Evolutionary conservation across 2,113 vertebrate genomes (phyloP).

Genomic region (Urocitellus parryii): DNA sequence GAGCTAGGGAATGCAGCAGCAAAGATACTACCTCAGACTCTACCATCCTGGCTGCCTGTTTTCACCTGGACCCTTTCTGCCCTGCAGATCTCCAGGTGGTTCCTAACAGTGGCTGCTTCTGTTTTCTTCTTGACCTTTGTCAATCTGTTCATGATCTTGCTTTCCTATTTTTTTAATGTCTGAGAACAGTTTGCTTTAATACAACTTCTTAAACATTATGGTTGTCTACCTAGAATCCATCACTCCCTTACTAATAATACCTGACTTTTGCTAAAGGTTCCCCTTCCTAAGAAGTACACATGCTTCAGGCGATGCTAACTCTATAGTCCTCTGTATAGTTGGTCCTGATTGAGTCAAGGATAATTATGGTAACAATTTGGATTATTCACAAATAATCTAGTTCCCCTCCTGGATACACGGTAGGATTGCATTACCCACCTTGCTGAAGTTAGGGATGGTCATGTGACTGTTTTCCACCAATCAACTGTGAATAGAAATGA

Average conservation of each 20-base stretch:
- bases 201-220: conserved; percentile 5
- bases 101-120: neutral
- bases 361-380: conserved; percentile 1
- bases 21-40: neutral
- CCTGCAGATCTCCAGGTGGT: neutral
- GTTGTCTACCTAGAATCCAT: neutral
- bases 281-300: neutral
- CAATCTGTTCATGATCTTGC: conserved; percentile 12
- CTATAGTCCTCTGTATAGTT: neutral
- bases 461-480: conserved; percentile 44
- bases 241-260: neutral
- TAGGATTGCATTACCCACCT: conserved; percentile 13
- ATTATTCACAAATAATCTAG: conserved; percentile 20
- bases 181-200: conserved; percentile 28
- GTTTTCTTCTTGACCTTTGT: neutral
- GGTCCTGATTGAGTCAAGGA: neutral
- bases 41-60: neutral
- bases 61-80: neutral
- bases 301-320: neutral
- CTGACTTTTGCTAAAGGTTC: neutral
- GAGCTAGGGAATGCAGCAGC: neutral
- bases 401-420: neutral
- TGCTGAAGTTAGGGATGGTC: neutral
- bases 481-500: conserved; percentile 36
- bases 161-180: conserved; percentile 28